Percentiles rank a stretch among this genome's conserved stretches.
Conservation (phyloP, 2,113 vertebrate genomes). For the Hipposideros armiger region DNA sequence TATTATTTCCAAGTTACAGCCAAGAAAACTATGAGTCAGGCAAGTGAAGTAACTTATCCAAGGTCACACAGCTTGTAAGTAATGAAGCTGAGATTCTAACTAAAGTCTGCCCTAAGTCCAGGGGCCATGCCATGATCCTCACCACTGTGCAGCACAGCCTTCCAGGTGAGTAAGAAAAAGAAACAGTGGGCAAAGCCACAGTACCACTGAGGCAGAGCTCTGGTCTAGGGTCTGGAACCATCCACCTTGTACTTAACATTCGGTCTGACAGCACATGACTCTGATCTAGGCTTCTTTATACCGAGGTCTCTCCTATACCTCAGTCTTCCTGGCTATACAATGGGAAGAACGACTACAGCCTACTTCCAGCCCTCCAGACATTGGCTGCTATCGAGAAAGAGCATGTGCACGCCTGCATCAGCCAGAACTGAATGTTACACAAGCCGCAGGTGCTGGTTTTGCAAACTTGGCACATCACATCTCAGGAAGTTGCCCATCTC, state of each 20-base stretch:
- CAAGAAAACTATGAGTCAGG: constrained; percentile 18
- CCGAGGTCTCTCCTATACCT: neutral
- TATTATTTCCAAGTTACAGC: neutral
- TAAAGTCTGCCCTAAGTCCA: neutral
- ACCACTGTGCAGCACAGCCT: neutral
- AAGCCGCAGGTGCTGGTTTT: constrained; percentile 36
- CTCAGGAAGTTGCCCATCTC: neutral
- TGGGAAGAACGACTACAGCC: neutral
- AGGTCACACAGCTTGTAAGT: neutral
- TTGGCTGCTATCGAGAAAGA: neutral
- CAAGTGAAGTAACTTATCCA: constrained; percentile 31
- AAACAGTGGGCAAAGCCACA: neutral
- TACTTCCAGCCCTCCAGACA: neutral
- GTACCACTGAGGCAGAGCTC: neutral
- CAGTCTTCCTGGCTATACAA: constrained; percentile 16
- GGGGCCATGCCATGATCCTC: neutral
- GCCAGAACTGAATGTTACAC: constrained; percentile 22
- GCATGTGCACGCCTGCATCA: neutral
- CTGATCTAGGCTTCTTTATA: neutral
- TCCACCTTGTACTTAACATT: neutral
- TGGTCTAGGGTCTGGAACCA: neutral
- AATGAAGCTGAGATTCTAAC: neutral
- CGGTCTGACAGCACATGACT: neutral
- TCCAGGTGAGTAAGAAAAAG: neutral
- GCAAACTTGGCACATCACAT: constrained; percentile 27